Percentiles rank a stretch among this genome's conserved stretches.
phyloP scores from a whole-genome alignment of 2,797 vertebrate species.

The Clarias laeviceps region DNA sequence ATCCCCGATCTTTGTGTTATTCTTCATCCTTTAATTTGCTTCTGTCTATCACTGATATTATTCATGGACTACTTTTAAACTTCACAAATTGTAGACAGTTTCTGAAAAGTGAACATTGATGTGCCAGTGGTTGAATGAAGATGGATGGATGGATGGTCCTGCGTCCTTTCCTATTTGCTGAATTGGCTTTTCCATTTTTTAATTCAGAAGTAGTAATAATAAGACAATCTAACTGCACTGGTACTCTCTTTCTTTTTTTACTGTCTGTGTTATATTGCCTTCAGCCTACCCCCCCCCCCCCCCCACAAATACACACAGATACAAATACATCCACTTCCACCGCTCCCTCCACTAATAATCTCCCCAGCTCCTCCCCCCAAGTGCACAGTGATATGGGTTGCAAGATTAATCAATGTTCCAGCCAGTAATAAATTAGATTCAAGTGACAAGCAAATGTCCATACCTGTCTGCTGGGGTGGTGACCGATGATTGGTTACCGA shows the following conservation, averaged over 20 bases:
- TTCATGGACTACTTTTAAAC: neutral
- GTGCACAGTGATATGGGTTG: slow-evolving; percentile 60
- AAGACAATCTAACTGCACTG: neutral
- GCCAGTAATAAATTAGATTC: slow-evolving; percentile 77
- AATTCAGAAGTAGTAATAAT: too few relatives aligned
- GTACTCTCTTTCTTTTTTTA: neutral
- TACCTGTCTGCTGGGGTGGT: slow-evolving; percentile 72
- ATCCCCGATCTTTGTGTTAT: neutral
- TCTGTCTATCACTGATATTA: slow-evolving; percentile 1
- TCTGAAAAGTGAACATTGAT: neutral
- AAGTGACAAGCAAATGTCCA: slow-evolving; percentile 76
- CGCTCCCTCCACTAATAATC: slow-evolving; percentile 35
- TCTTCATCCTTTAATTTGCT: neutral
- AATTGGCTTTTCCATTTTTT: neutral
- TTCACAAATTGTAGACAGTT: neutral
- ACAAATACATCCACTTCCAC: slow-evolving; percentile 39
- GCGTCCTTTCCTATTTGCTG: neutral
- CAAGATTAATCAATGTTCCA: slow-evolving; percentile 81
- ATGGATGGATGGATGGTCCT: neutral
- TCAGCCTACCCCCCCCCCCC: neutral
- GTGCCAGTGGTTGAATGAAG: neutral
- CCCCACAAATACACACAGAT: neutral
- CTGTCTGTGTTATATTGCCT: neutral
- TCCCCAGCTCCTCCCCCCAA: slow-evolving; percentile 61
- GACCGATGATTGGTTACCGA: slow-evolving; percentile 78